Conservation (phyloP, 2,797 vertebrate species). For the Tapirus indicus region DNA sequence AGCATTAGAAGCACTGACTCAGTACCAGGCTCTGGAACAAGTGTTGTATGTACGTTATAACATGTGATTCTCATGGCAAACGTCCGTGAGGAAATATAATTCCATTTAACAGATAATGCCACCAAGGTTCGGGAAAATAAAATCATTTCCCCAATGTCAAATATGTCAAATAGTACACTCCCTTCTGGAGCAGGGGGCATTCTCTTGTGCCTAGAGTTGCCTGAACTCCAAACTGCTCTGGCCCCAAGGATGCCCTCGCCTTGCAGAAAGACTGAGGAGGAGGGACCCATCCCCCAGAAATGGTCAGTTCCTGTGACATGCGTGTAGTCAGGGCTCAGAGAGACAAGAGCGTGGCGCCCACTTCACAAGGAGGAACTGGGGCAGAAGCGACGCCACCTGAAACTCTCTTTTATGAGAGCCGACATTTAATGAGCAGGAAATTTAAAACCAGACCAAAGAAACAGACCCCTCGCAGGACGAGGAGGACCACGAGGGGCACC, state of each 20-base stretch:
- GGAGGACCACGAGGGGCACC: fast-evolving
- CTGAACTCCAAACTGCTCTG: not conserved
- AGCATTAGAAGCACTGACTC: not conserved
- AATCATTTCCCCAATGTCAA: not conserved
- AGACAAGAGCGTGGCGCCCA: not conserved
- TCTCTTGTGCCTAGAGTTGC: not conserved
- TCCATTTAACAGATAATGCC: not conserved
- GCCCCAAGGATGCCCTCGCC: too few species aligned
- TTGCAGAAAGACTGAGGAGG: not conserved
- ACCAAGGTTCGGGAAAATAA: not conserved
- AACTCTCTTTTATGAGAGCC: not conserved
- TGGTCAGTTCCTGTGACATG: fast-evolving
- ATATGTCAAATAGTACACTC: not conserved
- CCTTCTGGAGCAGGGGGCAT: too few species aligned
- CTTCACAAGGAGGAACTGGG: not conserved
- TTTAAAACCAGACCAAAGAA: not conserved
- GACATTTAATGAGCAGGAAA: not conserved
- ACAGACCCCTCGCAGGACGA: fast-evolving
- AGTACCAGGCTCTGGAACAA: not conserved
- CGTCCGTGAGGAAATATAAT: not conserved
- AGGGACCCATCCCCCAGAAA: fast-evolving
- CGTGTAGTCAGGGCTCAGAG: fast-evolving
- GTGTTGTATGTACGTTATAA: not conserved
- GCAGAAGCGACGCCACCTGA: not conserved
- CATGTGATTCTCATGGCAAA: not conserved